A percentile compares a stretch with the other conserved stretches of the same genome.
phyloP scores from a whole-genome alignment of 2,797 vertebrate genomes.

The Peromyscus attwateri region DNA sequence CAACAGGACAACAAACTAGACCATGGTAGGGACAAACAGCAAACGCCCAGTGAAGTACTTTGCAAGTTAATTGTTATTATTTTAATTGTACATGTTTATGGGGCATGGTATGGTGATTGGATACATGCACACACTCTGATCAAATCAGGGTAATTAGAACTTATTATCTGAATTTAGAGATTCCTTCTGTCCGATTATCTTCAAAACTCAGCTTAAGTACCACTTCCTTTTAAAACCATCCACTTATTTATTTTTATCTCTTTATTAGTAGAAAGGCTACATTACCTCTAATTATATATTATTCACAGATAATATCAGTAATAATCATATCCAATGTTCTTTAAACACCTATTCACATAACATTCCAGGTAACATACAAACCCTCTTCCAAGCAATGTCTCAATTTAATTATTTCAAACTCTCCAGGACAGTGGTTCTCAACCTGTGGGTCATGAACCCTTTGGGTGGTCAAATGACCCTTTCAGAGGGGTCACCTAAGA shows the following conservation, averaged over 20 bases:
- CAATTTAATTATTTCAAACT: not conserved
- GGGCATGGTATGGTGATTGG: not conserved
- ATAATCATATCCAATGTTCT: not conserved
- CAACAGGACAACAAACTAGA: not conserved
- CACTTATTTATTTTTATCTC: not conserved
- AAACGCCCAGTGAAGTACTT: not conserved
- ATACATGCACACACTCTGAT: not conserved
- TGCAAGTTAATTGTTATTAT: not conserved
- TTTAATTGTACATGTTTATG: not conserved
- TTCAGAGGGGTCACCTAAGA: not conserved
- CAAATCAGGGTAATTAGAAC: not conserved
- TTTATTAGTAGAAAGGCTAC: not conserved
- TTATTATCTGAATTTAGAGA: not conserved
- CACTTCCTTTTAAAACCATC: not conserved
- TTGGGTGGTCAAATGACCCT: not conserved
- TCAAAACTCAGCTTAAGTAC: not conserved
- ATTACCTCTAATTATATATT: not conserved
- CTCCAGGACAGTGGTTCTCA: not conserved
- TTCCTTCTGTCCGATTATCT: not conserved
- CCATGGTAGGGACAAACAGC: not conserved
- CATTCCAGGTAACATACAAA: not conserved
- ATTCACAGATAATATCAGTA: not conserved
- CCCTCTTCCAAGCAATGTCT: not conserved
- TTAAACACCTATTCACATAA: not conserved
- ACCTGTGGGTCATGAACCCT: not conserved